Base-by-base conservation (phyloP, 2,797 vertebrate species). In the Aldrovandia affinis region DNA sequence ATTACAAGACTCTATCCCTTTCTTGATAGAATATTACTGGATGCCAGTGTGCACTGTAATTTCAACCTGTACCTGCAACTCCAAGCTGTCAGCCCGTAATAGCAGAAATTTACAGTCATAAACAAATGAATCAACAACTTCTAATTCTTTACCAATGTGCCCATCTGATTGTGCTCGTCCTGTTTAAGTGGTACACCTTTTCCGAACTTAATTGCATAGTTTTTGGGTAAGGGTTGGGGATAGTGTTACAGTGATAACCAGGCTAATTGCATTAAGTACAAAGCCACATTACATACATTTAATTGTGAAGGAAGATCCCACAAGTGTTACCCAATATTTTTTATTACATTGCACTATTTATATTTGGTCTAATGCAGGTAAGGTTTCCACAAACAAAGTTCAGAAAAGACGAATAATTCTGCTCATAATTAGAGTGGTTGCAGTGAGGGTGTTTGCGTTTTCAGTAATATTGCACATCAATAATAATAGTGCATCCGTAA, bases 271-370 rank as follows among this genome's bases (percentile, higher is more conserved):
- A 42, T 73, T 5, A 73, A 15, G 22, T 39, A 39, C 18, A 73
- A 73, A 42, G 4, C 15, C 39, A 33, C 68, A 73, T 33, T 73
- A 33, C 36, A 39, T 15, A 39, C 2, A 73, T 12, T 39, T 18
- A 33, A n/a, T 77, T 75, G 39, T 18, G 44, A 18, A 30, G 42
- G 25, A 91, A 89, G 86, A 84, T 86, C 39, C n/a, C n/a, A n/a
- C n/a, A n/a, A n/a, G n/a, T n/a, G n/a, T 92, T 91, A 91, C 91
- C 91, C 91, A 94, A 94, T 93, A 82, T 82, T 91, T 95, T 93
- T 94, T 93, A 92, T 94, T 92, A 90, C 91, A 90, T 92, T 89
- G 91, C 89, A 92, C 92, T 90, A 94, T 95, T 91, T 92, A 95
- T 95, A 93, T 94, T 95, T 96, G 12, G 20, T 25, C 39, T 77